Evolutionary conservation across 2,113 vertebrate genomes (phyloP).

Genomic region (Paradoxurus hermaphroditus): DNA sequence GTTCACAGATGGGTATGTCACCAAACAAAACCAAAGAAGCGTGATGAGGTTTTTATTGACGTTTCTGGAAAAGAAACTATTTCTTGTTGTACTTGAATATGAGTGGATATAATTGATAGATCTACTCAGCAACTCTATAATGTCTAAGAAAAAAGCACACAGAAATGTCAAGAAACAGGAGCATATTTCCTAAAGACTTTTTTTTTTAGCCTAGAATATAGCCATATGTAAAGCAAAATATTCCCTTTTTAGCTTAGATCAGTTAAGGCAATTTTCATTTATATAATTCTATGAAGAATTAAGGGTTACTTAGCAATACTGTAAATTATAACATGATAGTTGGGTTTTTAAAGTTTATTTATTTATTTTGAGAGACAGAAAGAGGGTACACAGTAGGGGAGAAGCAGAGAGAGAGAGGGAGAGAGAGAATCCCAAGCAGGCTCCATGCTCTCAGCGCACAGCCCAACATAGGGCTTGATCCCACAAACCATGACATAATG

Average conservation of each 20-base stretch:
- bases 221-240: not conserved
- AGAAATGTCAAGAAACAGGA: not conserved
- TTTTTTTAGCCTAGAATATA: not conserved
- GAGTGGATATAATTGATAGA: not conserved
- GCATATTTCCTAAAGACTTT: not conserved
- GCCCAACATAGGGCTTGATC: too few species aligned
- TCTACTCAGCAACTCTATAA: not conserved
- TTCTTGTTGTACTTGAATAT: not conserved
- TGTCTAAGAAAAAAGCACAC: not conserved
- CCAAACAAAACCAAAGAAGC: not conserved
- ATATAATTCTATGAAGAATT: not conserved
- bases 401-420: too few species aligned
- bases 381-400: too few species aligned
- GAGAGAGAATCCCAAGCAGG: too few species aligned
- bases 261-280: not conserved
- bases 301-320: not conserved
- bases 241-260: not conserved
- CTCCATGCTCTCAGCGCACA: too few species aligned
- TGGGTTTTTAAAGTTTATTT: too few species aligned
- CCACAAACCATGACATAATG: too few species aligned
- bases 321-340: not conserved
- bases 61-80: slow-evolving; percentile 9
- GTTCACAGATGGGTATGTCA: not conserved
- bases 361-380: too few species aligned
- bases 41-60: not conserved